Evolutionary conservation across 2,888 invertebrate species (phyloP).

Genomic region (Drosophila trichaetosa): DNA sequence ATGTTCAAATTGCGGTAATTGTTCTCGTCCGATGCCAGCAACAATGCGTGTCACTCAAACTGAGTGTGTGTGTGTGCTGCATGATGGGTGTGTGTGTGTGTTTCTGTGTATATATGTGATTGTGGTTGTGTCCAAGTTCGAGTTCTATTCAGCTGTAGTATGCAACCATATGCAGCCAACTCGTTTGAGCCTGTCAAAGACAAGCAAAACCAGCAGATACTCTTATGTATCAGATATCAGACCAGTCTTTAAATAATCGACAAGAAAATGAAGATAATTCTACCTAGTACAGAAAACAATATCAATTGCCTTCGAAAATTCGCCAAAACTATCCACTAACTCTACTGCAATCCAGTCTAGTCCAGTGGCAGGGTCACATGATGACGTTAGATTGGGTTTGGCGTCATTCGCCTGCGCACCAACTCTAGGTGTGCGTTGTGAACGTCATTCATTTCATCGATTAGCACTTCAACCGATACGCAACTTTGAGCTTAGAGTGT

Average conservation of each 20-base stretch:
- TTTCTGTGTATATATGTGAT: neutral
- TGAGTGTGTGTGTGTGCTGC: neutral
- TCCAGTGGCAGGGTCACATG: slow-evolving; percentile 33
- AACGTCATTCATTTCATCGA: slow-evolving; percentile 40
- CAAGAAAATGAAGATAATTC: neutral
- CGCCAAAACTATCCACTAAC: neutral
- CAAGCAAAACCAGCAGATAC: no score
- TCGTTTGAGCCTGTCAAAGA: slow-evolving; percentile 57
- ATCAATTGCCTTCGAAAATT: slow-evolving; percentile 4
- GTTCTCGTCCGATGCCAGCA: slow-evolving; percentile 51
- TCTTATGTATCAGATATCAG: no score
- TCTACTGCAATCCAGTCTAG: neutral
- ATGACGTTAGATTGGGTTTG: slow-evolving; percentile 32
- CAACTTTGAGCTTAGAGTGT: neutral
- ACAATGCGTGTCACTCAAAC: slow-evolving; percentile 45
- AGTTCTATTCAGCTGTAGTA: slow-evolving; percentile 11
- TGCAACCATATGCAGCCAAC: slow-evolving; percentile 29
- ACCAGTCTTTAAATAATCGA: neutral
- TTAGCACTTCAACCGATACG: slow-evolving; percentile 16
- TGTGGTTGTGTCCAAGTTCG: slow-evolving; percentile 1
- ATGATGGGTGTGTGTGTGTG: neutral
- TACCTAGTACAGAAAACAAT: neutral
- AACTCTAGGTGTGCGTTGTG: slow-evolving; percentile 16
- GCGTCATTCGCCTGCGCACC: slow-evolving; percentile 22
- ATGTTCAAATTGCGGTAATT: slow-evolving; percentile 64